phyloP scores from a whole-genome alignment of 1,140 invertebrate species.

The Maconellicoccus hirsutus region DNA sequence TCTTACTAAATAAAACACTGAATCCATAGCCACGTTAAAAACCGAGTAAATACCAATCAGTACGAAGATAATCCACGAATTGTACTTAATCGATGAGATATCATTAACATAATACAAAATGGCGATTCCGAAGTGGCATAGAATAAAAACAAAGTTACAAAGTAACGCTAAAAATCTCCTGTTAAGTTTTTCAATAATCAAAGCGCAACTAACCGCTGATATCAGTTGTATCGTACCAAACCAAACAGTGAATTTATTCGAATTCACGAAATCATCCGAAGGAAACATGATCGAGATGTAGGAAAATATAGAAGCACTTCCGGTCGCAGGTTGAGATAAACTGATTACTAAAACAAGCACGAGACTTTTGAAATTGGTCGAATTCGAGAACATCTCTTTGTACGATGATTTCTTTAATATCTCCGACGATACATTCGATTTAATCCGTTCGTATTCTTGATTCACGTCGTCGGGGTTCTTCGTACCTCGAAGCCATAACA shows the following conservation, averaged over 20 bases:
- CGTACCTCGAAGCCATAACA: slow-evolving; percentile 50
- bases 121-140: slow-evolving; percentile 32
- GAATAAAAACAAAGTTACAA: slow-evolving; percentile 35
- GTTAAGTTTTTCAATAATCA: slow-evolving; percentile 38
- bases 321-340: slow-evolving; percentile 25
- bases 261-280: slow-evolving; percentile 14
- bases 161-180: slow-evolving; percentile 41
- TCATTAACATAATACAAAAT: slow-evolving; percentile 39
- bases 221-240: slow-evolving; percentile 32
- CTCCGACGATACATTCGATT: slow-evolving; percentile 30
- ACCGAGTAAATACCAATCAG: slow-evolving; percentile 42
- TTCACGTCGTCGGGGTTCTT: not conserved
- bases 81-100: slow-evolving; percentile 29
- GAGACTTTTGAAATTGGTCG: slow-evolving; percentile 38
- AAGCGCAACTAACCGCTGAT: slow-evolving; percentile 37
- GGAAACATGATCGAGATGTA: slow-evolving; percentile 33
- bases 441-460: slow-evolving; percentile 27
- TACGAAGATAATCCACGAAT: slow-evolving; percentile 40
- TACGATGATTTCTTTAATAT: slow-evolving; percentile 35
- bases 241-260: slow-evolving; percentile 27
- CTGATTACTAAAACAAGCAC: slow-evolving; percentile 37
- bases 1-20: slow-evolving; percentile 43
- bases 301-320: slow-evolving; percentile 28
- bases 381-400: slow-evolving; percentile 36
- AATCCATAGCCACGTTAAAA: slow-evolving; percentile 38